phyloP scores from a whole-genome alignment of 2,888 invertebrate species.

The Tolmerus cingulatus region DNA sequence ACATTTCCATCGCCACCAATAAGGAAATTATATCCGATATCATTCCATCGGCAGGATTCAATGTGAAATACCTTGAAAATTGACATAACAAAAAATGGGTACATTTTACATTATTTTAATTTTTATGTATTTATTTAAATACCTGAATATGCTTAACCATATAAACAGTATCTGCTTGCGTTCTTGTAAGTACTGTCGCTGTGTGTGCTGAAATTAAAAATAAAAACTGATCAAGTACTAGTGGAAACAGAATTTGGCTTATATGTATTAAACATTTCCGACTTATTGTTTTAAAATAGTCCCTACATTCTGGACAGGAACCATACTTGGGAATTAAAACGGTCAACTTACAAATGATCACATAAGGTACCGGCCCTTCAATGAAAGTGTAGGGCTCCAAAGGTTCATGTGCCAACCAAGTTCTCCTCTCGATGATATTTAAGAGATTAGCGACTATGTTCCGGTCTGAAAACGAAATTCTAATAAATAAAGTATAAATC shows the following conservation, averaged over 20 bases:
- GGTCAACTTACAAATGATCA: constrained; percentile 66
- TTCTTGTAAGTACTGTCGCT: constrained; percentile 64
- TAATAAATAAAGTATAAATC: neutral
- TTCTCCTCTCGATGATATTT: constrained; percentile 58
- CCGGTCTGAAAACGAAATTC: constrained; percentile 51
- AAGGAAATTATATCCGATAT: constrained; percentile 67
- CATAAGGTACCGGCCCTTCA: constrained; percentile 62
- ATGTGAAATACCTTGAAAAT: constrained; percentile 63
- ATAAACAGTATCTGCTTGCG: constrained; percentile 64
- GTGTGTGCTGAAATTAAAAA: constrained; percentile 63
- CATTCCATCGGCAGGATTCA: constrained; percentile 65
- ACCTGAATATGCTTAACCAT: constrained; percentile 65
- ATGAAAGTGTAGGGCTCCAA: constrained; percentile 57
- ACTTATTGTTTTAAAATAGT: no score
- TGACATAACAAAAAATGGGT: neutral
- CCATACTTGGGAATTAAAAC: no score
- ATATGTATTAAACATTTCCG: no score
- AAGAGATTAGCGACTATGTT: constrained; percentile 55
- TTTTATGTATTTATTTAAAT: neutral
- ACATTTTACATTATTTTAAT: neutral
- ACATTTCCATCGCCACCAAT: constrained; percentile 68
- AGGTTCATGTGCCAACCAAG: constrained; percentile 66
- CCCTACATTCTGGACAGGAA: no score
- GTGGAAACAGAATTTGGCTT: no score
- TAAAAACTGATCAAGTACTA: neutral